These are phyloP conservation scores for Stomatorhinus ivindoensis DNA, from an alignment of 2,113 vertebrate species.

Conservation along the genomic window DNA sequence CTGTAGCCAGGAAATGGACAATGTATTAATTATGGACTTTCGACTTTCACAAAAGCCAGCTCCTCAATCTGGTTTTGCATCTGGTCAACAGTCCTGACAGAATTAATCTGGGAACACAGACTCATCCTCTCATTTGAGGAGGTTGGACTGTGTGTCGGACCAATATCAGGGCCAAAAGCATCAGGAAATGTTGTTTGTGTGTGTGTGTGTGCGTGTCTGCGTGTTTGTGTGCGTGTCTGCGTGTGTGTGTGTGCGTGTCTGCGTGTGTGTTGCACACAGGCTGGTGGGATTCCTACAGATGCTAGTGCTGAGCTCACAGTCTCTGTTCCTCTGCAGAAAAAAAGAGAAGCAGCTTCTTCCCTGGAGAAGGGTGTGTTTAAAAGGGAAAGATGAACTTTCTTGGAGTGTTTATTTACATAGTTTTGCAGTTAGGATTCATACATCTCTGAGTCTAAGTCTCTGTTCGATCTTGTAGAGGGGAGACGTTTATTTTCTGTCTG, in stretches of 20 bases:
- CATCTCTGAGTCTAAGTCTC: background rate
- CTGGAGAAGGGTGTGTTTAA: background rate
- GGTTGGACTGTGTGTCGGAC: background rate
- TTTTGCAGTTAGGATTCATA: background rate
- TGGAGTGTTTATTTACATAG: slow-evolving; percentile 6
- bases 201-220: background rate
- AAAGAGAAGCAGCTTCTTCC: background rate
- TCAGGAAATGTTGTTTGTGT: background rate
- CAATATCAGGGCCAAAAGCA: background rate
- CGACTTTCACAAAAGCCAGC: background rate
- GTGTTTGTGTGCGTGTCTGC: too few relatives aligned
- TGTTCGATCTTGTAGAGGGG: background rate
- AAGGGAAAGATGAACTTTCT: background rate
- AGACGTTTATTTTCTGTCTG: background rate
- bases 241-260: background rate
- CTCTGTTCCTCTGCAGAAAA: background rate
- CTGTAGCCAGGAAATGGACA: background rate
- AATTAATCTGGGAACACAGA: background rate
- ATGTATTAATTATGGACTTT: slow-evolving; percentile 12
- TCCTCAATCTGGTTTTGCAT: slow-evolving; percentile 9
- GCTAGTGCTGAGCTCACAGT: background rate
- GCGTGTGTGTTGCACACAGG: background rate
- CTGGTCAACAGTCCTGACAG: slow-evolving; percentile 12
- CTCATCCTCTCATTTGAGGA: background rate
- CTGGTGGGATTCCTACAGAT: background rate